These are phyloP conservation scores for Patella depressa DNA, from an alignment of 2,888 invertebrate genomes.

Conservation along the genomic window DNA sequence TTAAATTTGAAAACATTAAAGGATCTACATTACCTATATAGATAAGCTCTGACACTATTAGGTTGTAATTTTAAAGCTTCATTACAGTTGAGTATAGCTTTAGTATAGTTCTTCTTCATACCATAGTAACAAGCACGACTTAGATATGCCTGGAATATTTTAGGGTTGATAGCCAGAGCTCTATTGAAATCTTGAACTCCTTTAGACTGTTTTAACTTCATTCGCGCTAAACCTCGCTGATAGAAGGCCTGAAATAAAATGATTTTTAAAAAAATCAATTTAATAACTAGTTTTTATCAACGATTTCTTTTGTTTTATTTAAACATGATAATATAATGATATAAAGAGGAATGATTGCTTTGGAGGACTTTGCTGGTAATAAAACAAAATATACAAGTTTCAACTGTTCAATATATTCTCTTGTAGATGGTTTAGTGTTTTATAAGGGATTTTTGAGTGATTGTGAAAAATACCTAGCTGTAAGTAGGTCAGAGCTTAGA, in stretches of 20 bases:
- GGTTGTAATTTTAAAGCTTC: slow-evolving; percentile 70
- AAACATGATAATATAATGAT: too few species aligned
- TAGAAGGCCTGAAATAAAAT: slow-evolving; percentile 64
- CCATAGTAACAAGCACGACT: slow-evolving; percentile 70
- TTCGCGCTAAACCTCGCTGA: slow-evolving; percentile 65
- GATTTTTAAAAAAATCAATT: not conserved
- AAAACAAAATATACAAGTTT: too few species aligned
- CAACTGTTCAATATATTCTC: too few species aligned
- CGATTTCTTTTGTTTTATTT: too few species aligned
- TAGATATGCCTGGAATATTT: slow-evolving; percentile 69
- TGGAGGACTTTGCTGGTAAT: too few species aligned
- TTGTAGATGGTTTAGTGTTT: too few species aligned
- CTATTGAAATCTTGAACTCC: slow-evolving; percentile 71
- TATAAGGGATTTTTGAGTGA: too few species aligned
- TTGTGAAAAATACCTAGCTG: too few species aligned
- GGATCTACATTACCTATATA: slow-evolving; percentile 64
- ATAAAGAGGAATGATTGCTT: too few species aligned
- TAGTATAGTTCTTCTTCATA: slow-evolving; percentile 65
- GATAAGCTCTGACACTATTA: slow-evolving; percentile 67
- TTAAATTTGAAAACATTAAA: too few species aligned
- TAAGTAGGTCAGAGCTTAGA: too few species aligned
- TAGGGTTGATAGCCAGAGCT: slow-evolving; percentile 69
- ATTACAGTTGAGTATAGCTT: slow-evolving; percentile 72
- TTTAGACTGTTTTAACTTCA: slow-evolving; percentile 65
- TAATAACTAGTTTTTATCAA: too few species aligned